Conservation (phyloP, 1,140 invertebrate species). For the Zaprionus taronus region DNA sequence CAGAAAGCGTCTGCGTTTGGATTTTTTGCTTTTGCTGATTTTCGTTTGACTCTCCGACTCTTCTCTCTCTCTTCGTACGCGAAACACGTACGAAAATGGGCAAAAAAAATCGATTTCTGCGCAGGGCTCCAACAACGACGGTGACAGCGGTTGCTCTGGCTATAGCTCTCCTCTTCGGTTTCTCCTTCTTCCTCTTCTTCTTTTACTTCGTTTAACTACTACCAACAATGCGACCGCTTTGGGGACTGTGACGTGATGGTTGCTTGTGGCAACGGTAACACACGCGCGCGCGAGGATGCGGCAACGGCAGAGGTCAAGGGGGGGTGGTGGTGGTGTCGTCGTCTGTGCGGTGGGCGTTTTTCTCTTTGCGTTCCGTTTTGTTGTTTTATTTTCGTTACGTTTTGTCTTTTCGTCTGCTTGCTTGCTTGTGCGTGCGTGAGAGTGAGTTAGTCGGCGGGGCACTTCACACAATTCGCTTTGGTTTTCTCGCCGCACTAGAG, state of each 20-base stretch:
- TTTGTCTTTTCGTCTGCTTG: conserved; percentile 21
- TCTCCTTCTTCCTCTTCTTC: conserved; percentile 46
- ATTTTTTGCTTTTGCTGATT: conserved; percentile 7
- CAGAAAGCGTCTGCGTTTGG: conserved; percentile 4
- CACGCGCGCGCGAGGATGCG: conserved; percentile 24
- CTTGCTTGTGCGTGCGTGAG: conserved; percentile 45
- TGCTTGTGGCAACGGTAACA: conserved; percentile 47
- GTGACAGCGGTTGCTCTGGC: conserved; percentile 35
- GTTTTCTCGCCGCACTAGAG: conserved; percentile 26
- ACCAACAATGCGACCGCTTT: conserved; percentile 33
- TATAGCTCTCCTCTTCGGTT: conserved; percentile 47
- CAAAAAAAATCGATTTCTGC: conserved; percentile 83
- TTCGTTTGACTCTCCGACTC: conserved; percentile 25
- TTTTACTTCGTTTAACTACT: conserved; percentile 47
- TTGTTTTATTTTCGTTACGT: conserved; percentile 70
- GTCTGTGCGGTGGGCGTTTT: conserved; percentile 77
- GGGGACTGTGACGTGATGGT: conserved; percentile 51
- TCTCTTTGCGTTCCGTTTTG: conserved; percentile 72
- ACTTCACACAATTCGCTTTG: conserved; percentile 43
- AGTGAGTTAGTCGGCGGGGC: conserved; percentile 50
- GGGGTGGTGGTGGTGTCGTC: conserved; percentile 16
- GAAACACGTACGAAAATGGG: conserved; percentile 68
- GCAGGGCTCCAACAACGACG: conserved; percentile 72
- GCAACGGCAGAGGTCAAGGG: conserved; percentile 8
- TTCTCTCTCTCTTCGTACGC: conserved; percentile 32